phyloP scores from a whole-genome alignment of 2,888 invertebrate genomes.

The Tigriopus californicus region DNA sequence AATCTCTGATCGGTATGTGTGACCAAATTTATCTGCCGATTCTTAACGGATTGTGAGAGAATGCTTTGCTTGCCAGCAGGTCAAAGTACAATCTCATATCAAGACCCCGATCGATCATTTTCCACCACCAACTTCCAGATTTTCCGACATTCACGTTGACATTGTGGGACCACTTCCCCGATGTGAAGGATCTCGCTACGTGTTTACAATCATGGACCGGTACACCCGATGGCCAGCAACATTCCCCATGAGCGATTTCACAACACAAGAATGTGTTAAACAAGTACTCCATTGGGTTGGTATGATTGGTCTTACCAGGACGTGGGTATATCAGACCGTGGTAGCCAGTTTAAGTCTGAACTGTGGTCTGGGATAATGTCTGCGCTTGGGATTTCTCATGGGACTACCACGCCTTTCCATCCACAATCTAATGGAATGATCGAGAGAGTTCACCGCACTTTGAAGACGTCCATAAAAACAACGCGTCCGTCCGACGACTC shows the following conservation, averaged over 20 bases:
- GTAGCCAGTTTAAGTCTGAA: not conserved
- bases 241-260: not conserved
- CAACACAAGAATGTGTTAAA: not conserved
- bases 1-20: too few relatives aligned
- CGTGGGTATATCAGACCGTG: not conserved
- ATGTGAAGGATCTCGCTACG: not conserved
- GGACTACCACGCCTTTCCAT: not conserved
- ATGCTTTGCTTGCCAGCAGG: too few relatives aligned
- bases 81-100: too few relatives aligned
- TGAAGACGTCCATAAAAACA: too few relatives aligned
- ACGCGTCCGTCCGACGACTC: too few relatives aligned
- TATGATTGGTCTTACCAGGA: not conserved
- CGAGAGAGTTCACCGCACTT: not conserved
- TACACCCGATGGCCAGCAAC: constrained; percentile 7
- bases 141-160: not conserved
- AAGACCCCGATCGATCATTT: too few relatives aligned
- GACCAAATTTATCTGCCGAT: too few relatives aligned
- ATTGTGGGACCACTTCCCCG: constrained; percentile 1
- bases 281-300: not conserved
- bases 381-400: not conserved
- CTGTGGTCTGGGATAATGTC: not conserved
- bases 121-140: not conserved
- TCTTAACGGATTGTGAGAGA: too few relatives aligned
- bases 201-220: not conserved
- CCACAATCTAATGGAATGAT: not conserved